phyloP scores from a whole-genome alignment of 1,140 invertebrate species.

The Penaeus vannamei region DNA sequence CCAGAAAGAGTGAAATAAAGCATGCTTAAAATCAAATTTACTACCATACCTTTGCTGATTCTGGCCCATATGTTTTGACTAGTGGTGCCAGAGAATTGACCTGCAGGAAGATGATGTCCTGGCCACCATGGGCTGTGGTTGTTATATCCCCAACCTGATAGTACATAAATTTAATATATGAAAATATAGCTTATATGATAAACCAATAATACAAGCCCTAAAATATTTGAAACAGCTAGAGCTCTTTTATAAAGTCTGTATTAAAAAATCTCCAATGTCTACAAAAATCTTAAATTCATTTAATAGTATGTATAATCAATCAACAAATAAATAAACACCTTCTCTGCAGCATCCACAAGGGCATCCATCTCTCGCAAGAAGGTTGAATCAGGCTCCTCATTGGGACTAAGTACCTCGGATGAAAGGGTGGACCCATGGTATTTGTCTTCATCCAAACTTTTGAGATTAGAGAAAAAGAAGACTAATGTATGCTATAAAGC shows the following conservation, averaged over 20 bases:
- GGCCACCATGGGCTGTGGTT: constrained; percentile 60
- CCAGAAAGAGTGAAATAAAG: background rate
- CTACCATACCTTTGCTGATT: constrained; percentile 58
- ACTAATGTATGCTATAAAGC: no score
- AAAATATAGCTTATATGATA: background rate
- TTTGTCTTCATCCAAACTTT: no score
- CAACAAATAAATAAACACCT: constrained; percentile 11
- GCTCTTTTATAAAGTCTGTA: no score
- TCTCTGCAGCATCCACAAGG: constrained; percentile 39
- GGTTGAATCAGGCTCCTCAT: constrained; percentile 58
- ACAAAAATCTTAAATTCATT: background rate
- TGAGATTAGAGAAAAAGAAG: no score
- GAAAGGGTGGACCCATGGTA: no score
- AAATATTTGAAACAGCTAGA: background rate
- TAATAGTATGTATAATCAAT: background rate
- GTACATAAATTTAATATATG: background rate
- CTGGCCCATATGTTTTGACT: constrained; percentile 58
- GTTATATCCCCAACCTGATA: constrained; percentile 50
- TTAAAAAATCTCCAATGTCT: no score
- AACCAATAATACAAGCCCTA: background rate
- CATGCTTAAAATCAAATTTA: background rate
- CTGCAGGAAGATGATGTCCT: constrained; percentile 66
- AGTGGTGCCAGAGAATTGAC: constrained; percentile 58
- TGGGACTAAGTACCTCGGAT: no score
- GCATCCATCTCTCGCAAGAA: constrained; percentile 62